Evolutionary conservation across 2,797 vertebrate genomes (phyloP), one percentile per base, ranked within the genome.

Genomic region (Sebastes steindachneri): DNA sequence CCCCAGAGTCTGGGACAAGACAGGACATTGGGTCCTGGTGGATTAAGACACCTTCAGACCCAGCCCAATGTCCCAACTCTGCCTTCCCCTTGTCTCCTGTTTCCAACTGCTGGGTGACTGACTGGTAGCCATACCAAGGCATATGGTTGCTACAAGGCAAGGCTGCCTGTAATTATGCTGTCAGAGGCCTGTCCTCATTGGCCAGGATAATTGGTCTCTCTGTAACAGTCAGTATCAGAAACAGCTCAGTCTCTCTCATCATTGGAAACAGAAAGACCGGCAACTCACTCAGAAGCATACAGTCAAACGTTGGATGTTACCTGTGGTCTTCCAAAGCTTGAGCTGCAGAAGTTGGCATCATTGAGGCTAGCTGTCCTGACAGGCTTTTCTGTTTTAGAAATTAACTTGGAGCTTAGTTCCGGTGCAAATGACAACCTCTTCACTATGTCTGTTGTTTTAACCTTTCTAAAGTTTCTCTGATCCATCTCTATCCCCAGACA

Each of bases 111-210:
- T 79, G 28, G 72, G 80, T 86, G 85, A 88, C 87, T 91, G 79
- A 88, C 87, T 91, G 79, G 73, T 83, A 84, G 86, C 83, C 83
- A 60, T 73, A 88, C 70, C 75, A 72, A 81, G 89, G 91, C 86
- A 82, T 90, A 86, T 90, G 89, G 90, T 86, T 82, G 84, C 83
- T 86, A 68, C 70, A 78, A 80, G 73, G 85, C 89, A 88, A 85
- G 77, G 86, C 92, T 92, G 83, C 87, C 90, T 92, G 91, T 91
- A 93, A 95, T 94, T 94, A 94, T 86, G 86, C 88, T 95, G 93
- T 95, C 93, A 95, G 89, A 94, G 90, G 89, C 90, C 93, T 93
- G 84, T 94, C 86, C 92, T 93, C 92, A 93, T 94, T 94, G 90
- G 90, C 89, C 80, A 82, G 84, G 89, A 93, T 94, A 95, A 95